Evolutionary conservation across 2,113 vertebrate genomes (phyloP).

Genomic region (Ivindomyrus marchei): DNA sequence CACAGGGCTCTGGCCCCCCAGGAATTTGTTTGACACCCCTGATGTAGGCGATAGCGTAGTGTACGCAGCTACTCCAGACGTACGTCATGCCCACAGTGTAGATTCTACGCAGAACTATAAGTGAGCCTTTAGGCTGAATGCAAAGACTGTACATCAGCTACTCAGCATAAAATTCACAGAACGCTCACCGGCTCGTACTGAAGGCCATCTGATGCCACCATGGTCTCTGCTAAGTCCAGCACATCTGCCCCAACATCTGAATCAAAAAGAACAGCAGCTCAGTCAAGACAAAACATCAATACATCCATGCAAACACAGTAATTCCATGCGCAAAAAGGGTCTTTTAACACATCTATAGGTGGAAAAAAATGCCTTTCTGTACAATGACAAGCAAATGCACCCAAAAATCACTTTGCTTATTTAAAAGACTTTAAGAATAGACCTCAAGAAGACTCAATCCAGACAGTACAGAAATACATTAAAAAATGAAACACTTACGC

Average conservation of each 20-base stretch:
- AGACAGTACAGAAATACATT: not conserved
- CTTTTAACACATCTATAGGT: not conserved
- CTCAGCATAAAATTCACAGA: not conserved
- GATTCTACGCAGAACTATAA: not conserved
- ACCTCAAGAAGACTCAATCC: not conserved
- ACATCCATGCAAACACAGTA: not conserved
- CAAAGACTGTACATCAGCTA: not conserved
- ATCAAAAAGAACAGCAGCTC: constrained; percentile 13
- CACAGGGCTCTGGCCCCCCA: no score
- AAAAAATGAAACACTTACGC: constrained; percentile 69
- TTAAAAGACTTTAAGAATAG: not conserved
- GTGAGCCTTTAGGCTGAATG: not conserved
- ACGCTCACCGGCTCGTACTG: constrained; percentile 86
- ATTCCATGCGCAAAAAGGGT: no score
- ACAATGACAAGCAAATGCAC: not conserved
- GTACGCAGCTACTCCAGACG: not conserved
- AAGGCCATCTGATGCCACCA: constrained; percentile 88
- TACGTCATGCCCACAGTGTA: not conserved
- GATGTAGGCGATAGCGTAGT: not conserved
- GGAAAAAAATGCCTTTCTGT: not conserved
- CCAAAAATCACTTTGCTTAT: not conserved
- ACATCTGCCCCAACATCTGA: constrained; percentile 93
- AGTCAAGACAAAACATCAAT: not conserved
- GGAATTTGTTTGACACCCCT: no score
- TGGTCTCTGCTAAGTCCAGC: constrained; percentile 91